These are phyloP conservation scores for Piscicola geometra DNA, from an alignment of 2,888 invertebrate species.

Conservation along the genomic window DNA sequence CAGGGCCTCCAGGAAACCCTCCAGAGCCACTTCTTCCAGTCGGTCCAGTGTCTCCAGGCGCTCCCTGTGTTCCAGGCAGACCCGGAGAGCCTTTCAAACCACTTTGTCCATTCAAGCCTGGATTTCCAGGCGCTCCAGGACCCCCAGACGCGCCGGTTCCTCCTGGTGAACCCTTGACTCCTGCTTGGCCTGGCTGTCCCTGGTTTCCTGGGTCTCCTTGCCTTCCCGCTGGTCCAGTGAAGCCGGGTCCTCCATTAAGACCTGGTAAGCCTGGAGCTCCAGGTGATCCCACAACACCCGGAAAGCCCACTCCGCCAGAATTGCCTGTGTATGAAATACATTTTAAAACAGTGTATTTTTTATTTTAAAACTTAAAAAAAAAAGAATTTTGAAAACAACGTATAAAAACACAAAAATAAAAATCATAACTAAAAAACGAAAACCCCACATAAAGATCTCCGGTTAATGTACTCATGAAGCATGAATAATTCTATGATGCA, in stretches of 20 bases:
- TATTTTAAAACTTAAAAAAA: too few species aligned
- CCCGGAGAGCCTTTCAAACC: slow-evolving; percentile 25
- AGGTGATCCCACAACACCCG: slow-evolving; percentile 32
- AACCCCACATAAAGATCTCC: too few species aligned
- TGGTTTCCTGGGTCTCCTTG: slow-evolving; percentile 27
- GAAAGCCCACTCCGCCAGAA: slow-evolving; percentile 22
- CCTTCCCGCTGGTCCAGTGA: slow-evolving; percentile 16
- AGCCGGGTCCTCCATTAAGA: slow-evolving; percentile 32
- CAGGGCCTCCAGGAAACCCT: slow-evolving; percentile 33
- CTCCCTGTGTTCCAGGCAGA: slow-evolving; percentile 25
- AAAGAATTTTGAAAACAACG: too few species aligned
- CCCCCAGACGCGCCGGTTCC: slow-evolving; percentile 1
- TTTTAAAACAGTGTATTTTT: too few species aligned
- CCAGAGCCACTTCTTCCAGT: slow-evolving; percentile 13
- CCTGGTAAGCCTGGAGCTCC: slow-evolving; percentile 36
- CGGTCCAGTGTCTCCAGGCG: slow-evolving; percentile 32
- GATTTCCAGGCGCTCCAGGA: slow-evolving; percentile 13
- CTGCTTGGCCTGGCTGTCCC: slow-evolving; percentile 36
- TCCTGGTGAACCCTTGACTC: slow-evolving; percentile 22
- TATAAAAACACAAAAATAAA: too few species aligned
- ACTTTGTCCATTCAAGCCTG: not conserved
- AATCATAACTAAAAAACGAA: too few species aligned
- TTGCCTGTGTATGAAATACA: slow-evolving; percentile 27
- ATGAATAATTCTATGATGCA: slow-evolving; percentile 26
- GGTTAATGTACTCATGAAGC: too few species aligned